Percentiles rank a stretch among this genome's conserved stretches.
These are phyloP conservation scores for Fulmarus glacialis DNA, from an alignment of 2,113 vertebrate genomes.

Conservation along the genomic window DNA sequence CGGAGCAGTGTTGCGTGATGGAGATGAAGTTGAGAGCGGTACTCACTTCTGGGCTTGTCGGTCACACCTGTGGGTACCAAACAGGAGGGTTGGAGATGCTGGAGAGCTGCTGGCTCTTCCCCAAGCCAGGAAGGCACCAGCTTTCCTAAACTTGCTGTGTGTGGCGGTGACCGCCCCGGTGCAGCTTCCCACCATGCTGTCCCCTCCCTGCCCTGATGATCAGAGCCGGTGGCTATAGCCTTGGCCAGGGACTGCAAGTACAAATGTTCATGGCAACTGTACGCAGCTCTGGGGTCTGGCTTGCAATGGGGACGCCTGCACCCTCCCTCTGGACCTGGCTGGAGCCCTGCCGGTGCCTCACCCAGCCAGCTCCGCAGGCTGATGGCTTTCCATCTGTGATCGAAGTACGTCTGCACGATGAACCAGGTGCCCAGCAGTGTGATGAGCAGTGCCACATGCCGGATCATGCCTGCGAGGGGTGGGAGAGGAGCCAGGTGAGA, in stretches of 20 bases:
- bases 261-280: not conserved
- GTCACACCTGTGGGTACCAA: conserved; percentile 1
- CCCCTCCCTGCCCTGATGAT: not conserved
- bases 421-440: conserved; percentile 26
- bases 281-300: not conserved
- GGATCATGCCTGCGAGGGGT: conserved; percentile 20
- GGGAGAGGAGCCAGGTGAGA: not conserved
- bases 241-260: not conserved
- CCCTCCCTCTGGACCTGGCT: fast-evolving
- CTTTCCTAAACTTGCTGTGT: not conserved
- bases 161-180: fast-evolving
- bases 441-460: not conserved
- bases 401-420: not conserved
- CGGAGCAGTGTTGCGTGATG: not conserved
- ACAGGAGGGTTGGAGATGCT: not conserved
- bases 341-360: not conserved
- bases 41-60: conserved; percentile 12
- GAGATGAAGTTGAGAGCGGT: fast-evolving
- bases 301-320: fast-evolving
- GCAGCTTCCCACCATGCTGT: not conserved
- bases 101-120: not conserved
- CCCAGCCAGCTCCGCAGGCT: conserved; percentile 47
- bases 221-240: not conserved
- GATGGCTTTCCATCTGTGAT: not conserved
- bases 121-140: not conserved